These are phyloP conservation scores for Phalanger gymnotis DNA, from an alignment of 2,797 vertebrate genomes.

Conservation along the genomic window DNA sequence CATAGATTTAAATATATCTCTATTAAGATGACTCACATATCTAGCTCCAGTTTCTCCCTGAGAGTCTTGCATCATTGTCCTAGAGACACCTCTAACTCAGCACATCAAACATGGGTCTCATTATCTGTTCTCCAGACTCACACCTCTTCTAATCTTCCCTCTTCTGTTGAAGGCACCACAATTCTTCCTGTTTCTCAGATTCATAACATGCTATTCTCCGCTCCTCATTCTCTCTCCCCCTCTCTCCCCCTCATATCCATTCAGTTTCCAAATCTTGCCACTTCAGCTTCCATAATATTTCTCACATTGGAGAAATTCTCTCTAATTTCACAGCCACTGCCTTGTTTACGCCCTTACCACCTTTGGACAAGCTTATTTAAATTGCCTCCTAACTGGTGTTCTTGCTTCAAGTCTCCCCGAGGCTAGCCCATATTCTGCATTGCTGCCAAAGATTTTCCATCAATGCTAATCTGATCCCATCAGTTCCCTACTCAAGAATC, in stretches of 20 bases:
- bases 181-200: not conserved
- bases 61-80: not conserved
- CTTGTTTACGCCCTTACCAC: not conserved
- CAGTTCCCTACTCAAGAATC: not conserved
- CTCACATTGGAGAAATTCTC: not conserved
- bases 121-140: not conserved
- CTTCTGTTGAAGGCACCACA: not conserved
- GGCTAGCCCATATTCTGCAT: not conserved
- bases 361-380: not conserved
- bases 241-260: not conserved
- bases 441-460: not conserved
- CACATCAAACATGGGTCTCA: not conserved
- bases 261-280: not conserved
- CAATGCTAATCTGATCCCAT: not conserved
- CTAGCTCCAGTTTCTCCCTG: not conserved
- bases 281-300: not conserved
- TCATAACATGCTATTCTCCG: not conserved
- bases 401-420: not conserved
- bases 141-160: not conserved
- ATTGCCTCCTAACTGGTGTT: not conserved
- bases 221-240: not conserved
- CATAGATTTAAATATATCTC: not conserved
- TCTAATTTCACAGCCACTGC: not conserved
- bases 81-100: not conserved
- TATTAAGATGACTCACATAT: not conserved